Conservation (phyloP, 2,888 invertebrate species). For the Ormia ochracea region DNA sequence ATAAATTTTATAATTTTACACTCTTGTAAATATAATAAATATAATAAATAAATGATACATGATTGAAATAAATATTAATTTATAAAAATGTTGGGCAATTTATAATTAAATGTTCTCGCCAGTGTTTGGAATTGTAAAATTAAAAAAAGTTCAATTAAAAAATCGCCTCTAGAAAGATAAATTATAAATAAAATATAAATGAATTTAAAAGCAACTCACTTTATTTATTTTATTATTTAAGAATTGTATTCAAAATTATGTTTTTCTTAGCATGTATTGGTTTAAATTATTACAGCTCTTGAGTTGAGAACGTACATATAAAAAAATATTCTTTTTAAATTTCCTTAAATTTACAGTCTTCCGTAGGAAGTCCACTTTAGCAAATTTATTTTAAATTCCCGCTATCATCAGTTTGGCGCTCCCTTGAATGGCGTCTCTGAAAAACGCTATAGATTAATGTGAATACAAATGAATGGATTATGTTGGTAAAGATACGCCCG, state of each 20-base stretch:
- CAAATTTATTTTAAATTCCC: not conserved
- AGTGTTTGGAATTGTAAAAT: not conserved
- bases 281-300: no score
- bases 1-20: not conserved
- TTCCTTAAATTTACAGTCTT: not conserved
- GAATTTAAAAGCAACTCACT: no score
- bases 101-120: slow-evolving; percentile 9
- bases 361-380: not conserved
- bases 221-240: no score
- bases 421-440: not conserved
- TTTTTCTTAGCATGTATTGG: no score
- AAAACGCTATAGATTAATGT: slow-evolving; percentile 33
- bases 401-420: not conserved
- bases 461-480: slow-evolving; percentile 46
- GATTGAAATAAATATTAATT: no score
- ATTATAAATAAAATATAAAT: no score
- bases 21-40: no score
- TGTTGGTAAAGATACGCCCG: slow-evolving; percentile 52
- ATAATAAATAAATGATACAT: no score
- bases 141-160: not conserved
- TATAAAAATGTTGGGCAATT: no score
- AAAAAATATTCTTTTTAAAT: not conserved
- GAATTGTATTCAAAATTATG: no score
- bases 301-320: not conserved
- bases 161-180: no score